Evolutionary conservation across 2,113 vertebrate species (phyloP).

Genomic region (Gracilinanus agilis): DNA sequence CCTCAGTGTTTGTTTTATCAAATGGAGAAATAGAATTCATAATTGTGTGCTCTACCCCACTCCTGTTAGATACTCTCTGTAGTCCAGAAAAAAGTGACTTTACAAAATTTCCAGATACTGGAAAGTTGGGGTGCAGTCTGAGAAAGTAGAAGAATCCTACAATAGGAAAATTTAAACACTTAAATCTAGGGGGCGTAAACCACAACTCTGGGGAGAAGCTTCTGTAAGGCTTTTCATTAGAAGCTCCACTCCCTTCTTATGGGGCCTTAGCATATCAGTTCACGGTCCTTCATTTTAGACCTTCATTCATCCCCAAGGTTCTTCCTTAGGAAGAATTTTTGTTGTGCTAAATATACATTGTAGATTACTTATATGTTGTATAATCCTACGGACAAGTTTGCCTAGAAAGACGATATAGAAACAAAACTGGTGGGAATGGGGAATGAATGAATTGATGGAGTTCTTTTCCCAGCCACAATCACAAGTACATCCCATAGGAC

Average conservation of each 20-base stretch:
- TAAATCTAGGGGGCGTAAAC: constrained; percentile 31
- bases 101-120: background rate
- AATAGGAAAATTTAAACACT: background rate
- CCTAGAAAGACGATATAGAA: background rate
- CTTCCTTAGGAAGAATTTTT: background rate
- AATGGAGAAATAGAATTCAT: background rate
- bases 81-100: background rate
- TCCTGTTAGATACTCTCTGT: background rate
- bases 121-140: no score
- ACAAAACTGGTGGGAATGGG: background rate
- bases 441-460: background rate
- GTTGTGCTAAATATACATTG: constrained; percentile 5
- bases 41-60: background rate
- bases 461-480: background rate
- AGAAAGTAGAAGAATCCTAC: background rate
- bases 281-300: background rate
- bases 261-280: constrained; percentile 40
- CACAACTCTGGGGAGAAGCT: background rate
- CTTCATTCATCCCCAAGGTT: background rate
- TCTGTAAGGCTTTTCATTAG: constrained; percentile 7
- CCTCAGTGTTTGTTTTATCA: background rate
- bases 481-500: background rate
- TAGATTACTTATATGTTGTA: no score
- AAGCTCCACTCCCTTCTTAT: background rate
- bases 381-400: background rate